Base-by-base conservation (phyloP, 2,113 vertebrate genomes). In the Silurus meridionalis region DNA sequence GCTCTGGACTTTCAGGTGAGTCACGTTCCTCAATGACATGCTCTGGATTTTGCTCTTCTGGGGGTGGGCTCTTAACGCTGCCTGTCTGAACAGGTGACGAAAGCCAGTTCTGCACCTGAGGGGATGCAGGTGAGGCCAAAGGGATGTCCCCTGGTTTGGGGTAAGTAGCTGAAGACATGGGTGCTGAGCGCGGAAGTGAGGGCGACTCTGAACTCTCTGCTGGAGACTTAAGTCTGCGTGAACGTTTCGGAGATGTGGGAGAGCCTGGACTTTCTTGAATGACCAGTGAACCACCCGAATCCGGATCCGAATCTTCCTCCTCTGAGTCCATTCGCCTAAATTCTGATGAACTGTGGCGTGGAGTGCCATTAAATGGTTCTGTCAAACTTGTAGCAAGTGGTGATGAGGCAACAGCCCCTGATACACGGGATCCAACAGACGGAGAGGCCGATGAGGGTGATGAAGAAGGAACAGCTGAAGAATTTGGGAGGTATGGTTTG, bases 1-100 rank as follows among this genome's bases (percentile, higher is more conserved):
- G 94, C 0, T 95, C 95, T 8, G 95, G 95, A 86, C 95, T 96
- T 85, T 96, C 95, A 0, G 95, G 95, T 0, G 95, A 96, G 80
- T 96, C 95, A 53, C 95, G 91, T 83, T 95, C 95, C 85, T 96
- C 95, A 4, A 95, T 95, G 50, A 96, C 93, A 86, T 95, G 95
- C 80, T 95, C 94, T 48, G 94, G 92, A 80, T 94, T 94, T 89
- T 90, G 90, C 58, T 95, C 93, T 8, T 93, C 91, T 77, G 90
- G 86, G 25, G 87, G 63, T 66, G 85, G 86, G 60, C 89, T 83
- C 46, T 89, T 89, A 71, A 79, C 84, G 63, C 80, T 85, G 0
- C 58, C 87, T 50, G 66, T 80, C 82, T 55, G 82, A 66, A 48
- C 66, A 21, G 86, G 82, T 86, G 0, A 94, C 0, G 89, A 86